Evolutionary conservation across 2,888 invertebrate genomes (phyloP), one percentile per base, ranked within the genome.

Genomic region (Agrotis exclamationis): DNA sequence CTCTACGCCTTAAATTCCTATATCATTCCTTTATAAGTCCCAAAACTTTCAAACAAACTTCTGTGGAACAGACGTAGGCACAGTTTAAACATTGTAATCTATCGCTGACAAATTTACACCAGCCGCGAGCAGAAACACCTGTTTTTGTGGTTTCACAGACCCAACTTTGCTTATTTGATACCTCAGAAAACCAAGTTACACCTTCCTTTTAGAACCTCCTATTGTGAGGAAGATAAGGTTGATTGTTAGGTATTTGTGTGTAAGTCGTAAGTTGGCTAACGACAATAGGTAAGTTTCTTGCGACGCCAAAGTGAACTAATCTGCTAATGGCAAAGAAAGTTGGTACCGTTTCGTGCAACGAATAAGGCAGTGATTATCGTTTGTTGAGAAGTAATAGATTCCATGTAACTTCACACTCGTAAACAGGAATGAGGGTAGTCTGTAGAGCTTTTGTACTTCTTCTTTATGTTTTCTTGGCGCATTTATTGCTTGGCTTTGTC

Each of bases 261-360:
- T 48, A 50, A 56, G 72, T 9, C 0, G 1, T 57, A 50, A 80
- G 28, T 84, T 86, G 72, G 87, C 76, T 84, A 85, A 88, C 83
- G 85, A 87, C 87, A 87, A 86, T 90, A 86, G 86, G 87, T 85
- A 87, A 90, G 90, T 90, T 91, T 85, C 86, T 85, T 82, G 87
- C 83, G 82, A 85, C 85, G 86, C 86, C 76, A 76, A 88, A 89
- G 87, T 82, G 85, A 93, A 93, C 90, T 93, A 94, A 94, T 94
- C 92, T 90, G 83, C 91, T 93, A 93, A 93, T 93, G 92, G 92
- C 85, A 84, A 88, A 89, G 88, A 87, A 89, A 91, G 81, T 90
- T 89, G 78, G 79, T 82, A 80, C 81, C 79, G 81, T 82, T 83
- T 85, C 80, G 86, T 83, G 83, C 67, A 80, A 82, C 77, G 86